Evolutionary conservation across 2,113 vertebrate species (phyloP), one percentile per base, ranked within the genome.

Genomic region (Osmerus eperlanus): DNA sequence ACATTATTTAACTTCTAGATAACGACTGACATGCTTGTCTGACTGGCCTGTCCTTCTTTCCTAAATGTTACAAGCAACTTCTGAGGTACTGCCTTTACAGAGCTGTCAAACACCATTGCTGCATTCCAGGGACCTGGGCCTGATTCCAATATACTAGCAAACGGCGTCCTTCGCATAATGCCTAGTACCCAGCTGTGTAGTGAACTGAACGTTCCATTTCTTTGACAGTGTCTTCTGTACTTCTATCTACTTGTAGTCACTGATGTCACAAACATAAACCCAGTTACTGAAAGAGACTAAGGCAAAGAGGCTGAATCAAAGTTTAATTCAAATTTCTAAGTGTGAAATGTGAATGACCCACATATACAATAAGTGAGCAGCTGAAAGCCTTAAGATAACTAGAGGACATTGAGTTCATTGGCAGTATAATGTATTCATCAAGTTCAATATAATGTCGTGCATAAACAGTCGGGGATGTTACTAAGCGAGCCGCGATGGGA

Each of bases 241-340:
- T 28, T 62, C 8, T 4, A 29, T 47, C 41, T 47, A 47, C 41
- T 47, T 47, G 9, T 47, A 7, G 41, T 47, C 41, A 47, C 41
- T 47, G 41, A 47, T n/a, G 19, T 16, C 29, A 60, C 19, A 41
- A n/a, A 65, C 3, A 32, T 18, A 47, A 14, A 66, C 61, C 70
- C 32, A 53, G 77, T 19, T 28, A 79, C 70, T 67, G n/a, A 82
- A 25, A 55, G 41, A 47, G 41, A 78, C 25, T n/a, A 15, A 68
- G 16, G 71, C 2, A 14, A 69, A 65, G 18, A 52, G 51, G 18
- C 56, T 66, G 29, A 82, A 80, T 74, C 74, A 86, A 65, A 86
- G 84, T 83, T 87, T 88, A 83, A 85, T 89, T 88, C 68, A 7
- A 80, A 80, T 32, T 59, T 51, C 32, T 18, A 21, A n/a, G 47